Evolutionary conservation across 2,888 invertebrate genomes (phyloP).

Genomic region (Pecten maximus): DNA sequence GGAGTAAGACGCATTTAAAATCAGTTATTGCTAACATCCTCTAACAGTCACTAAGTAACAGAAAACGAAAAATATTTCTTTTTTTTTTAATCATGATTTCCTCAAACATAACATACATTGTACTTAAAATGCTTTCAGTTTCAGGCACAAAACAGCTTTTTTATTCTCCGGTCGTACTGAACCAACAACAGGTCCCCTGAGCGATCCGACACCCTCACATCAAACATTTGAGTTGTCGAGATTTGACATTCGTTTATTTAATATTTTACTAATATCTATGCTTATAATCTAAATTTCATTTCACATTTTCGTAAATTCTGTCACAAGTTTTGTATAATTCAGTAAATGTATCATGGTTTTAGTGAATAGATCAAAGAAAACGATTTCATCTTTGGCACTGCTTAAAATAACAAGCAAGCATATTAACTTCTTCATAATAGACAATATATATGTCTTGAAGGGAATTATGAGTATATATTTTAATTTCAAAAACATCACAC

Average conservation of each 20-base stretch:
- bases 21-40: conserved; percentile 4
- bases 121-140: neutral
- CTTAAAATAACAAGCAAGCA: conserved; percentile 4
- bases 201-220: too few relatives aligned
- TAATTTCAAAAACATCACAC: neutral
- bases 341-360: neutral
- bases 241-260: neutral
- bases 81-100: conserved; percentile 1
- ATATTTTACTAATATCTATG: neutral
- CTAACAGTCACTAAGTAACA: conserved; percentile 6
- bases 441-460: conserved; percentile 4
- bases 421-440: neutral
- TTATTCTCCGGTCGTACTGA: neutral
- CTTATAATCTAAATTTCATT: neutral
- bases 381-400: neutral
- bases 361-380: neutral
- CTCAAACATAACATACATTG: neutral
- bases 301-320: neutral
- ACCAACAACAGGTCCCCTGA: neutral
- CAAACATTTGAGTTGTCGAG: too few relatives aligned
- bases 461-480: neutral
- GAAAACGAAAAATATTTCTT: neutral
- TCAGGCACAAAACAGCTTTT: neutral
- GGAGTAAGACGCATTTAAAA: neutral
- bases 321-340: neutral